Conservation (phyloP, 2,797 vertebrate species). For the Acropternis orthonyx region DNA sequence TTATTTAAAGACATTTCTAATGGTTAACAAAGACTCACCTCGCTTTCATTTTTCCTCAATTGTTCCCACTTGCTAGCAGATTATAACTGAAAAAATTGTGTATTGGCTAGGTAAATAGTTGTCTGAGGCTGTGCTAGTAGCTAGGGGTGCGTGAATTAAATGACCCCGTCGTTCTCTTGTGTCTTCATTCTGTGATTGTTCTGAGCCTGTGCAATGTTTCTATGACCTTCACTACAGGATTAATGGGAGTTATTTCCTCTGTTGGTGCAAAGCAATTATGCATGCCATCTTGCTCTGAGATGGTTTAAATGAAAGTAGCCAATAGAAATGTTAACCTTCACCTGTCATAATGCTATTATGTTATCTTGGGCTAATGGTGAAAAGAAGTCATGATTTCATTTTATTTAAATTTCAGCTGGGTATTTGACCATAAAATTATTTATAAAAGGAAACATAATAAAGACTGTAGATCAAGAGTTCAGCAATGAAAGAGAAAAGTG, state of each 20-base stretch:
- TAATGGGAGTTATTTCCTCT: constrained; percentile 56
- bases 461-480: constrained; percentile 35
- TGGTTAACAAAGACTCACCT: not conserved
- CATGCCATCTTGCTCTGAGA: constrained; percentile 48
- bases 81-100: not conserved
- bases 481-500: constrained; percentile 32
- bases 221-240: constrained; percentile 46
- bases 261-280: constrained; percentile 46
- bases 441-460: constrained; percentile 28
- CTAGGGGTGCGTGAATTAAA: not conserved
- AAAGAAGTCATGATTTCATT: constrained; percentile 60
- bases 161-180: not conserved
- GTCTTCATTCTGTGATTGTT: constrained; percentile 15
- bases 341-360: constrained; percentile 54
- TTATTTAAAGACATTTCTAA: not conserved
- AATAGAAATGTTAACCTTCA: constrained; percentile 59
- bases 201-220: constrained; percentile 14
- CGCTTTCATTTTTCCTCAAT: not conserved
- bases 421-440: constrained; percentile 62
- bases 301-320: constrained; percentile 57
- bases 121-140: not conserved
- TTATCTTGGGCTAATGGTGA: constrained; percentile 47
- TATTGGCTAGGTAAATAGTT: not conserved
- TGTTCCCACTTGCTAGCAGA: not conserved
- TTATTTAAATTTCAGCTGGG: constrained; percentile 56